Evolutionary conservation across 2,113 vertebrate genomes (phyloP).

Genomic region (Dipodomys spectabilis): DNA sequence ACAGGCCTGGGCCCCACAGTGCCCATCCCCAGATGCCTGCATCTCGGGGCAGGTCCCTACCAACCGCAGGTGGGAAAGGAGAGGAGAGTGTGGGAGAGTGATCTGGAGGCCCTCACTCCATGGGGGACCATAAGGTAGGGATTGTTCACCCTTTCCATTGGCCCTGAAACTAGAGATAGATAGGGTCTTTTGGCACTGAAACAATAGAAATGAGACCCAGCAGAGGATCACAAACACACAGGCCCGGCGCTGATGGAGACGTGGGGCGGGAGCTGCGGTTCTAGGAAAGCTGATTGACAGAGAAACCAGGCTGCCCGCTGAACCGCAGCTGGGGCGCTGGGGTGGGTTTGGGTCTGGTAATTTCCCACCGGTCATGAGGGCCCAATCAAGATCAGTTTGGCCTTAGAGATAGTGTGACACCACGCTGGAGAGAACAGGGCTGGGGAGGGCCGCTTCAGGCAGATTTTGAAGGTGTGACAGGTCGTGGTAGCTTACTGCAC

Average conservation of each 20-base stretch:
- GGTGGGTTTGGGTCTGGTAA: neutral
- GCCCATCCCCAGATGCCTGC: neutral
- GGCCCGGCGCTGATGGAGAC: neutral
- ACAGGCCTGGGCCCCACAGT: constrained; percentile 44
- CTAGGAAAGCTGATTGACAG: neutral
- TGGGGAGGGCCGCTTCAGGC: neutral
- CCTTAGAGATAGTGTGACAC: neutral
- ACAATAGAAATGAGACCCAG: neutral
- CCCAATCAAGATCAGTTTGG: neutral
- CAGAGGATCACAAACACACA: neutral
- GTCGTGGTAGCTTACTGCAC: neutral
- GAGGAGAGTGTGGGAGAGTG: neutral
- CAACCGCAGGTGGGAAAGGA: neutral
- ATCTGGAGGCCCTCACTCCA: neutral
- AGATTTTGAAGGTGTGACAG: too few species aligned
- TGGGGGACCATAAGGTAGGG: too few species aligned
- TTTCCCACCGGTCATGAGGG: neutral
- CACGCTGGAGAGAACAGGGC: neutral
- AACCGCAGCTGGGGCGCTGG: neutral
- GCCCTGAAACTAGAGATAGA: neutral
- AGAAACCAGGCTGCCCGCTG: neutral
- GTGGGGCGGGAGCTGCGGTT: too few species aligned
- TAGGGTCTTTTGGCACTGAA: too few species aligned
- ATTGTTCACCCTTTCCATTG: too few species aligned
- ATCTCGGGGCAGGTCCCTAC: neutral